Conservation (phyloP, 2,888 invertebrate species). For the Serrognathus titanus region DNA sequence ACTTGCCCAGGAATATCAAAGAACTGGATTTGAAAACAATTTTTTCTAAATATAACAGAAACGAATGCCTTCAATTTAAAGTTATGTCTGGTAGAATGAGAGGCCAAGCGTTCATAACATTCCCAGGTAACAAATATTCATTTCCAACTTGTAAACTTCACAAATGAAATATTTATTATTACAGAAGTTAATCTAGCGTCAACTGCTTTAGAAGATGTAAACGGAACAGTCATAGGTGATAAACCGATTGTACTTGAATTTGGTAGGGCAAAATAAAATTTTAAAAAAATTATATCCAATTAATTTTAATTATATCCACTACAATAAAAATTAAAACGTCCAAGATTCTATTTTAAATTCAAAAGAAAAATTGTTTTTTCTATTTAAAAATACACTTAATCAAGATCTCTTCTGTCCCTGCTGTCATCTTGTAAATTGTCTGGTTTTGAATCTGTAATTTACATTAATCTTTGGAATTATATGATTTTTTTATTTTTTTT, state of each 20-base stretch:
- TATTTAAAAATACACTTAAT: slow-evolving; percentile 10
- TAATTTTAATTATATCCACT: slow-evolving; percentile 1
- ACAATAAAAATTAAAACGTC: slow-evolving; percentile 1
- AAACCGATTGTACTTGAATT: slow-evolving; percentile 51
- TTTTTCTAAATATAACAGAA: slow-evolving; percentile 49
- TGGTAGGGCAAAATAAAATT: slow-evolving; percentile 24
- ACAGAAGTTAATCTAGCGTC: slow-evolving; percentile 51
- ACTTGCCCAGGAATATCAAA: slow-evolving; percentile 51
- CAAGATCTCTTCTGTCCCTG: slow-evolving; percentile 21
- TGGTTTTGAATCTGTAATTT: slow-evolving; percentile 20
- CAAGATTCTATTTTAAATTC: background rate
- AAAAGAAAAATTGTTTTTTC: background rate
- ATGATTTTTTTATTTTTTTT: background rate
- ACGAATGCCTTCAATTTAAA: slow-evolving; percentile 42
- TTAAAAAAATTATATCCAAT: slow-evolving; percentile 1
- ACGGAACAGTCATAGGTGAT: slow-evolving; percentile 53
- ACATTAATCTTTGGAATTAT: no score
- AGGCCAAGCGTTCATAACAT: slow-evolving; percentile 58
- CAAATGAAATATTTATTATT: slow-evolving; percentile 23
- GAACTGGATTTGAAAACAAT: slow-evolving; percentile 51
- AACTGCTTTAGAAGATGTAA: slow-evolving; percentile 52
- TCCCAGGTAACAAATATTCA: slow-evolving; percentile 46
- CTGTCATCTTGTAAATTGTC: slow-evolving; percentile 22
- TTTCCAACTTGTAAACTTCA: no score
- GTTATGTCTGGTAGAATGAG: slow-evolving; percentile 56